Base-by-base conservation (phyloP, 2,113 vertebrate genomes). In the Macaca nemestrina region DNA sequence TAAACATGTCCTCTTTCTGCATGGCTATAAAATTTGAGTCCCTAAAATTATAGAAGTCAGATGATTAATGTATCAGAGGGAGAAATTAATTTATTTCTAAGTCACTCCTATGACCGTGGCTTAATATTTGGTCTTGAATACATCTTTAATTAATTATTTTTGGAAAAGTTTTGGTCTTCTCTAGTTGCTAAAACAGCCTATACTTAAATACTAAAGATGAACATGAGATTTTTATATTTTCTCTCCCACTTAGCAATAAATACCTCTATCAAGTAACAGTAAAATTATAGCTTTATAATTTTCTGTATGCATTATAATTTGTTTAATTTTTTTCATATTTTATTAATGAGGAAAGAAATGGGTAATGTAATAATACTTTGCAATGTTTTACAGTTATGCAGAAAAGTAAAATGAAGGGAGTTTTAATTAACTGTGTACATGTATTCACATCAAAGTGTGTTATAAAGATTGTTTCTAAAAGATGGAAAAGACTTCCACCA, bases 391-490 rank as follows among this genome's bases (percentile, higher is more conserved):
- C 3, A 57, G 11, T 94, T 73, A 20, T 4, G 35, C 25, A 73
- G 43, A 7, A 50, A 81, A 27, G 16, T 35, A 27, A 20, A 10
- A 17, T 50, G 1, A 17, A 61, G 10, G 27, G 43, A 25, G 18
- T 17, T 32, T 30, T 73, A 13, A 38, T 73, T 13, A 64, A 20
- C 6, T 13, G 6, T 12, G 10, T 6, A 50, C 13, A 3, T 43
- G 27, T 30, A 32, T 52, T 32, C 13, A 52, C 9, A 27, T 35
- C 55, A 20, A 10, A 2, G 0, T 0, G 3, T n/a, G 20, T 73
- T 64, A 20, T 6, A 40, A 35, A 55, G n/a, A 64, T 32, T 48
- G 20, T 67, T 64, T 55, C 45, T n/a, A 20, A 64, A 79, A 27
- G 22, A 10, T 8, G 18, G 9, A 30, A 20, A 27, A 72, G 12